Evolutionary conservation across 2,888 invertebrate species (phyloP).

Genomic region (Ectemnius lituratus): DNA sequence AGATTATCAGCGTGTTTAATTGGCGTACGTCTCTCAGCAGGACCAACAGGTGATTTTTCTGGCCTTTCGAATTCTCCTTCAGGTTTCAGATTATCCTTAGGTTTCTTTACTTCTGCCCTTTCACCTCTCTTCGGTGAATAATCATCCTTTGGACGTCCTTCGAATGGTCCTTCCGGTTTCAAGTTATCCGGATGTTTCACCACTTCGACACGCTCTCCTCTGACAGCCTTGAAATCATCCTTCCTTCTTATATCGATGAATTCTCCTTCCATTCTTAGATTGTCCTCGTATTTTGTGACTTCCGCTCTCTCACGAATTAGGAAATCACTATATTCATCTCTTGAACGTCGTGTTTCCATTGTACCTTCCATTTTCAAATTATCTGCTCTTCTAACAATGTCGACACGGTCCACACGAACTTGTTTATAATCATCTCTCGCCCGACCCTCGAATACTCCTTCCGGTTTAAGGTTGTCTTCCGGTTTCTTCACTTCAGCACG

Average conservation of each 20-base stretch:
- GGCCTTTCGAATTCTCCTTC: constrained; percentile 76
- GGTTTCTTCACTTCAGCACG: constrained; percentile 74
- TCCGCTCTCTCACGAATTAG: constrained; percentile 78
- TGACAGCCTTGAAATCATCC: constrained; percentile 80
- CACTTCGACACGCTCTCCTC: constrained; percentile 80
- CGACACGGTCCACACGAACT: constrained; percentile 75
- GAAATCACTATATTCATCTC: constrained; percentile 81
- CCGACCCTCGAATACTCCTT: constrained; percentile 80
- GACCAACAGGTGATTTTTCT: constrained; percentile 65
- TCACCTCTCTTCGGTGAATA: constrained; percentile 78
- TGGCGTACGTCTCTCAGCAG: constrained; percentile 79
- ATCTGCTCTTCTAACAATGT: constrained; percentile 57
- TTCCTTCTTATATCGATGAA: constrained; percentile 80
- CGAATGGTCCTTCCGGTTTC: constrained; percentile 73
- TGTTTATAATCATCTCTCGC: constrained; percentile 63
- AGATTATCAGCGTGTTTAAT: constrained; percentile 80
- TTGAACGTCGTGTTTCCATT: constrained; percentile 79
- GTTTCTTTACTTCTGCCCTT: constrained; percentile 79
- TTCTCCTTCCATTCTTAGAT: constrained; percentile 81
- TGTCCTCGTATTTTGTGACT: constrained; percentile 77
- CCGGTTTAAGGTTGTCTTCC: constrained; percentile 81
- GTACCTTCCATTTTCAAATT: constrained; percentile 70
- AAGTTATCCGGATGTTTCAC: constrained; percentile 80
- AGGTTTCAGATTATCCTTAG: constrained; percentile 79
- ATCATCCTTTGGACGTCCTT: constrained; percentile 58